These are phyloP conservation scores for Euura lappo DNA, from an alignment of 1,140 invertebrate genomes.

Conservation along the genomic window DNA sequence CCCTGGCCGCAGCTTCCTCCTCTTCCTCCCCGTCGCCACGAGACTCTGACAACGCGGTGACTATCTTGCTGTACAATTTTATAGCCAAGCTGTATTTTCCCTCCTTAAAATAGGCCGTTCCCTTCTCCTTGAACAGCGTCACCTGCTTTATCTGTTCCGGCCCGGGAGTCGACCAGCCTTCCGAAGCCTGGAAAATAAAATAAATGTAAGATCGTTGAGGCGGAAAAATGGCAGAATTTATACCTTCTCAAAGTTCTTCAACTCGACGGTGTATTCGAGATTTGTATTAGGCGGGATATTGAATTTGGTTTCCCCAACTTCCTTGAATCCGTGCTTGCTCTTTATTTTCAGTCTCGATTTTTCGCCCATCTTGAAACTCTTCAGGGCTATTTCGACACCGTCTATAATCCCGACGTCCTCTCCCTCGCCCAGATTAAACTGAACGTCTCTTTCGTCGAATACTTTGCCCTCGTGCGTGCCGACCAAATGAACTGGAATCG, in stretches of 20 bases:
- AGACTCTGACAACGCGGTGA: conserved; percentile 63
- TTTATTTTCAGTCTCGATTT: conserved; percentile 78
- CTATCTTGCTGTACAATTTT: conserved; percentile 86
- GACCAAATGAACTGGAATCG: conserved; percentile 74
- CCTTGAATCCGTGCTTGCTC: conserved; percentile 84
- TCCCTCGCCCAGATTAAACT: conserved; percentile 89
- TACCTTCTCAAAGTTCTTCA: conserved; percentile 86
- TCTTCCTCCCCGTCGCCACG: conserved; percentile 50
- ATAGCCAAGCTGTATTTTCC: conserved; percentile 81
- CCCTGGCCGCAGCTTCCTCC: conserved; percentile 60
- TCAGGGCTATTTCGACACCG: conserved; percentile 85
- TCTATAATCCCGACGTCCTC: conserved; percentile 74
- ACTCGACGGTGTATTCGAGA: conserved; percentile 81
- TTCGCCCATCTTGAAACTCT: conserved; percentile 85
- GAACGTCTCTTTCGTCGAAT: conserved; percentile 81
- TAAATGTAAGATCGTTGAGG: conserved; percentile 13
- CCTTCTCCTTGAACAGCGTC: conserved; percentile 87
- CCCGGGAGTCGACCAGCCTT: conserved; percentile 82
- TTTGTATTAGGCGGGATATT: conserved; percentile 81
- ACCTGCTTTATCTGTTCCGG: conserved; percentile 83
- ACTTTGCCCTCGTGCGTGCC: conserved; percentile 72
- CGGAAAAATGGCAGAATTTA: conserved; percentile 30
- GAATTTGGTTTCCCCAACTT: conserved; percentile 71
- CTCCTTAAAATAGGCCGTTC: conserved; percentile 88
- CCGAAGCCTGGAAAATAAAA: conserved; percentile 63